phyloP scores from a whole-genome alignment of 2,113 vertebrate genomes.

The Speoplatyrhinus poulsoni region DNA sequence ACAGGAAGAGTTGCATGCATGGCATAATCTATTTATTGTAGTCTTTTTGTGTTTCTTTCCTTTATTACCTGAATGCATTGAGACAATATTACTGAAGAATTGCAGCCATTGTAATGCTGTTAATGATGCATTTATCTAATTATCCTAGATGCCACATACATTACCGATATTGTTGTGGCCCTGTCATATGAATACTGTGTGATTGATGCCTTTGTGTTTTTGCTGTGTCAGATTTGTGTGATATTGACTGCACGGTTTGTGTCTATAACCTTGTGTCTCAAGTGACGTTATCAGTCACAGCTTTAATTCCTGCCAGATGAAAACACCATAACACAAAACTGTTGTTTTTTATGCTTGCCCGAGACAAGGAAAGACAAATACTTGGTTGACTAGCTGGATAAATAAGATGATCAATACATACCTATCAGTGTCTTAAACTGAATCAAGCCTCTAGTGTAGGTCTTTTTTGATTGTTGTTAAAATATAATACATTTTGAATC shows the following conservation, averaged over 20 bases:
- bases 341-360: background rate
- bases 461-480: no score
- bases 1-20: slow-evolving; percentile 25
- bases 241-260: slow-evolving; percentile 24
- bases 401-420: background rate
- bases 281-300: slow-evolving; percentile 3
- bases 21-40: slow-evolving; percentile 26
- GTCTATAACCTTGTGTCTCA: slow-evolving; percentile 32
- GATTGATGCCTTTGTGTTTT: slow-evolving; percentile 25
- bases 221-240: slow-evolving; percentile 36
- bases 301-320: slow-evolving; percentile 16
- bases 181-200: slow-evolving; percentile 7
- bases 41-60: slow-evolving; percentile 40
- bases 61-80: slow-evolving; percentile 34
- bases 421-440: no score
- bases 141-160: slow-evolving; percentile 14
- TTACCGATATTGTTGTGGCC: slow-evolving; percentile 9
- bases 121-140: slow-evolving; percentile 37
- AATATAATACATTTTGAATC: no score
- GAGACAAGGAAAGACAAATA: no score
- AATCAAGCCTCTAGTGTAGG: no score
- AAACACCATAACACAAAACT: slow-evolving; percentile 6
- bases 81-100: slow-evolving; percentile 29
- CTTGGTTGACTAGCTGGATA: background rate
- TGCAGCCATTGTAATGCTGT: slow-evolving; percentile 25